phyloP scores from a whole-genome alignment of 2,888 invertebrate species.

The Diarsia dahlii region DNA sequence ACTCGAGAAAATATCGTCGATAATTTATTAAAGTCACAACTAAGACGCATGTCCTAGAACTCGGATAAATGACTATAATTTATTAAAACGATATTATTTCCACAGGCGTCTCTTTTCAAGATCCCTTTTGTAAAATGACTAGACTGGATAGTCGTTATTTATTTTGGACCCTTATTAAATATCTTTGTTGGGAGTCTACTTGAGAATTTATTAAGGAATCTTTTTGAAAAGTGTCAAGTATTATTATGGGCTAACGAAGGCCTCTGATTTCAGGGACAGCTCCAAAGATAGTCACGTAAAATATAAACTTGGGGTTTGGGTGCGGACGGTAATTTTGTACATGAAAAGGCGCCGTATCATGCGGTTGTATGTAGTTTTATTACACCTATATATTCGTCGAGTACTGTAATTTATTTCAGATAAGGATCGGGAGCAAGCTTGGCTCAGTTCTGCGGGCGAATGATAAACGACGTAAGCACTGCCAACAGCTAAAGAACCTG shows the following conservation, averaged over 20 bases:
- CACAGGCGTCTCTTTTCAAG: slow-evolving; percentile 77
- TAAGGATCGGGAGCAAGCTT: slow-evolving; percentile 64
- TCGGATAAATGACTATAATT: slow-evolving; percentile 81
- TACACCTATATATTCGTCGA: slow-evolving; percentile 35
- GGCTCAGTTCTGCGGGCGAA: slow-evolving; percentile 64
- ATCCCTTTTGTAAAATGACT: slow-evolving; percentile 79
- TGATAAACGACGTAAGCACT: slow-evolving; percentile 75
- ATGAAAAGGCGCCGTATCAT: slow-evolving; percentile 27
- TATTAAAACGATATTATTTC: slow-evolving; percentile 83
- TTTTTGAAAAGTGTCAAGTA: slow-evolving; percentile 64
- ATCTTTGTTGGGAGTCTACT: slow-evolving; percentile 69
- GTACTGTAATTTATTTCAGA: slow-evolving; percentile 61
- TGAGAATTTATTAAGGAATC: slow-evolving; percentile 71
- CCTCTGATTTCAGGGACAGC: slow-evolving; percentile 54
- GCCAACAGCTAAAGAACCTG: slow-evolving; percentile 73
- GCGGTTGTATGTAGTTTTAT: slow-evolving; percentile 43
- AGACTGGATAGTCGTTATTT: slow-evolving; percentile 79
- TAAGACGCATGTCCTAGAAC: slow-evolving; percentile 72
- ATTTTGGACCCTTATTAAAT: slow-evolving; percentile 81
- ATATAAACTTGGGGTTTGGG: slow-evolving; percentile 47
- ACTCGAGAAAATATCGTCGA: slow-evolving; percentile 76
- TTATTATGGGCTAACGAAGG: slow-evolving; percentile 58
- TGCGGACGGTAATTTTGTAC: slow-evolving; percentile 39
- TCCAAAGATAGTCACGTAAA: slow-evolving; percentile 53
- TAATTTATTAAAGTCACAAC: slow-evolving; percentile 78